Conservation (phyloP, 2,797 vertebrate species). For the Artibeus jamaicensis region DNA sequence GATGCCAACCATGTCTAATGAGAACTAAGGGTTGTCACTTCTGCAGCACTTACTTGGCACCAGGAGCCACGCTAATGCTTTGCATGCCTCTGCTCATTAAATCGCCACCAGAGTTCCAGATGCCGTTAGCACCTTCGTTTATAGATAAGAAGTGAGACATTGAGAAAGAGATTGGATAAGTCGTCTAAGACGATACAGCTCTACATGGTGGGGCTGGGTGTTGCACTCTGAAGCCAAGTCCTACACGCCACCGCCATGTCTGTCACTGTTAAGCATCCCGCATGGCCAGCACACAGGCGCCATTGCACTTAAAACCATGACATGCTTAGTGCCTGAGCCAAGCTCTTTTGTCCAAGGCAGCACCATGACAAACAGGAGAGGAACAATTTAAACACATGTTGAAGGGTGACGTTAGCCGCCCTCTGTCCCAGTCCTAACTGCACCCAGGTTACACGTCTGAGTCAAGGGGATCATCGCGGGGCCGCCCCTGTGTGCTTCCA, state of each 20-base stretch:
- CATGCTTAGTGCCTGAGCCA: neutral
- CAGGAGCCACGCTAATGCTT: neutral
- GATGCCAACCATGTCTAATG: neutral
- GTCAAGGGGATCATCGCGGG: neutral
- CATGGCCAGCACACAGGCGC: neutral
- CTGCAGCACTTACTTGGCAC: neutral
- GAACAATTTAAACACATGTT: neutral
- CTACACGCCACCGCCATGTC: neutral
- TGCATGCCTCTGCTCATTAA: neutral
- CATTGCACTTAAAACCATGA: neutral
- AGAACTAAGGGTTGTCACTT: neutral
- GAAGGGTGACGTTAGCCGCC: neutral
- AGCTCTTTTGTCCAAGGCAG: neutral
- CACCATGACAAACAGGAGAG: neutral
- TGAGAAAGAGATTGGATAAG: neutral
- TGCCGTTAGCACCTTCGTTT: neutral
- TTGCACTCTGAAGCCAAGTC: neutral
- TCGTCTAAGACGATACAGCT: neutral
- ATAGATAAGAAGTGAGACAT: neutral
- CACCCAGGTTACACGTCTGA: neutral
- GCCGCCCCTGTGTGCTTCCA: neutral
- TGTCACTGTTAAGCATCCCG: neutral
- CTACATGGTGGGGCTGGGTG: neutral
- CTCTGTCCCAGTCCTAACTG: neutral
- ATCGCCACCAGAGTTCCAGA: neutral